A percentile compares a stretch with the other conserved stretches of the same genome.
These are phyloP conservation scores for Melanophora roralis DNA, from an alignment of 2,888 invertebrate species.

Conservation along the genomic window DNA sequence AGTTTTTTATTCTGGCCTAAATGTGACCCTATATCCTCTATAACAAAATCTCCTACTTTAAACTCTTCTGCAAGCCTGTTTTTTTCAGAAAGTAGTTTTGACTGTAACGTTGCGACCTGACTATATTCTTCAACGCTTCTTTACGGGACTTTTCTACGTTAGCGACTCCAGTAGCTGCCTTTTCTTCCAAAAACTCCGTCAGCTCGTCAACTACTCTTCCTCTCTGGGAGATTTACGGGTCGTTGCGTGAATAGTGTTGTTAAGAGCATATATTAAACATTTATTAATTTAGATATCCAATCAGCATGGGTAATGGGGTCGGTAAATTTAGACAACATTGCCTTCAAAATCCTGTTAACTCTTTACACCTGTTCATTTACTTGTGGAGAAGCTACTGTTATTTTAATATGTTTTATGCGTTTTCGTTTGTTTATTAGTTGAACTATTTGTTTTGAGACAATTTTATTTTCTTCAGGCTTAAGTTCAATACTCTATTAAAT, in stretches of 20 bases:
- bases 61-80: not conserved
- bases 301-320: not conserved
- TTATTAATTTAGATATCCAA: too few relatives aligned
- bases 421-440: too few relatives aligned
- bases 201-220: conserved; percentile 22
- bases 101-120: conserved; percentile 7
- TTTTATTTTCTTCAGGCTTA: too few relatives aligned
- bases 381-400: conserved; percentile 18
- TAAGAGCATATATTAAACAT: too few relatives aligned
- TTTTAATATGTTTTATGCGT: conserved; percentile 16
- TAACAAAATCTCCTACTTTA: conserved; percentile 34
- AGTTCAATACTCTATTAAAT: too few relatives aligned
- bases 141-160: not conserved
- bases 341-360: conserved; percentile 17
- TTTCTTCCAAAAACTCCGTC: conserved; percentile 21
- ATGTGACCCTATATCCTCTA: conserved; percentile 25
- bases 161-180: not conserved
- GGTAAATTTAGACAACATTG: conserved; percentile 17
- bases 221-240: not conserved
- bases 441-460: too few relatives aligned
- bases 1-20: conserved; percentile 36
- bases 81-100: conserved; percentile 15
- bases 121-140: conserved; percentile 3
- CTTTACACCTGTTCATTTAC: conserved; percentile 44
- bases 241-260: not conserved